Evolutionary conservation across 2,797 vertebrate genomes (phyloP), one percentile per base, ranked within the genome.

Genomic region (Spea hammondii): DNA sequence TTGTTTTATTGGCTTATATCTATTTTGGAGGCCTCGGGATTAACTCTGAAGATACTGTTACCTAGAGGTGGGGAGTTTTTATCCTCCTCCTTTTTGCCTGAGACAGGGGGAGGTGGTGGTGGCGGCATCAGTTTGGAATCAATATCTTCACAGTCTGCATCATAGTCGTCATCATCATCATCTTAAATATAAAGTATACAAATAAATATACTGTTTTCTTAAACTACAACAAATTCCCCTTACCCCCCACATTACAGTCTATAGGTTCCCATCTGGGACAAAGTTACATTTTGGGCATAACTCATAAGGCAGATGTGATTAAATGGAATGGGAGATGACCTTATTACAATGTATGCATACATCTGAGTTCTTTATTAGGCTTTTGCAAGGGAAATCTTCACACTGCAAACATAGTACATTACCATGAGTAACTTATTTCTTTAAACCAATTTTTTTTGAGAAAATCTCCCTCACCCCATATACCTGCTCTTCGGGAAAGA

Each of bases 81-180:
- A 1, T 93, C 89, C 45, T 98, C 97, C 3, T 98, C 98, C 88
- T 96, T 99, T 87, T 96, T 98, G 8, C 83, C 74, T 49, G 93
- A 86, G 76, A 93, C 89, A 73, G 84, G 93, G 5, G 97, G 97
- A 0, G 97, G 97, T 2, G 96, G 98, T 0, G 97, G 98, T 0
- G 97, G 97, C 0, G 97, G 98, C 97, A 99, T 98, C 68, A 99
- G 89, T 86, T 99, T 99, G 65, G 96, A 94, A 86, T 99, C 97
- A 70, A 99, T 96, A 80, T 99, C 97, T 88, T 99, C 97, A 83
- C 93, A 97, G 86, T 99, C 97, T 0, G 97, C 97, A 88, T 99
- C 98, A 4, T 99, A 99, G 85, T 99, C 97, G 74, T 98, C 97
- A 5, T 98, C 97, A 80, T 96, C 90, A 65, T 92, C 95, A 89